A percentile compares a stretch with the other conserved stretches of the same genome.
phyloP scores from a whole-genome alignment of 2,113 vertebrate genomes.

The Chloropsis hardwickii region DNA sequence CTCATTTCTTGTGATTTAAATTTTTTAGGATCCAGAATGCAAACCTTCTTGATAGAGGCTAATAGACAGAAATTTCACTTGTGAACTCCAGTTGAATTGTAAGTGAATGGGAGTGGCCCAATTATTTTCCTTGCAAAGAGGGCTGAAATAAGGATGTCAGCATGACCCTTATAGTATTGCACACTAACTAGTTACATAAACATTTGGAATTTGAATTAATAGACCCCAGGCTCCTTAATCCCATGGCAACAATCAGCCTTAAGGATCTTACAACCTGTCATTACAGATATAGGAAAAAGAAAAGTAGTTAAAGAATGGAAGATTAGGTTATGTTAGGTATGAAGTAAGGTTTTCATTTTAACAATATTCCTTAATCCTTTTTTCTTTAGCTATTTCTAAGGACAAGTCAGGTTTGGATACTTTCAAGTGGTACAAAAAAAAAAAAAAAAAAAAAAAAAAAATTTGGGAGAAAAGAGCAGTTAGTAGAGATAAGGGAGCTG shows the following conservation, averaged over 20 bases:
- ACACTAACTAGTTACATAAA: not conserved
- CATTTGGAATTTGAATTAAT: not conserved
- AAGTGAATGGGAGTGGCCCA: not conserved
- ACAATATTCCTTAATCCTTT: constrained; percentile 19
- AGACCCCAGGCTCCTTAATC: constrained; percentile 21
- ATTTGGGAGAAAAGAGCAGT: not conserved
- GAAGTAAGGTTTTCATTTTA: constrained; percentile 2
- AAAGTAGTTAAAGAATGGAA: not conserved
- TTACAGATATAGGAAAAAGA: not conserved
- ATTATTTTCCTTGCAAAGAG: not conserved
- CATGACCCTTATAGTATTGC: not conserved
- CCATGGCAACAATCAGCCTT: constrained; percentile 47
- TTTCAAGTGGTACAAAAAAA: not conserved
- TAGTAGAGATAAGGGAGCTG: not conserved
- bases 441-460: not conserved
- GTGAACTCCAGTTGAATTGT: not conserved
- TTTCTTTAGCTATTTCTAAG: not conserved
- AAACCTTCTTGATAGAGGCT: not conserved
- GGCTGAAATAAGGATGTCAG: not conserved
- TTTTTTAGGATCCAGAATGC: not conserved
- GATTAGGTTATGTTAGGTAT: not conserved
- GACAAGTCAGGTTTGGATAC: not conserved
- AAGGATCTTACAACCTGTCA: constrained; percentile 35
- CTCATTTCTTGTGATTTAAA: not conserved
- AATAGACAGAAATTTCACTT: not conserved